These are phyloP conservation scores for Syritta pipiens DNA, from an alignment of 2,888 invertebrate species.

Conservation along the genomic window DNA sequence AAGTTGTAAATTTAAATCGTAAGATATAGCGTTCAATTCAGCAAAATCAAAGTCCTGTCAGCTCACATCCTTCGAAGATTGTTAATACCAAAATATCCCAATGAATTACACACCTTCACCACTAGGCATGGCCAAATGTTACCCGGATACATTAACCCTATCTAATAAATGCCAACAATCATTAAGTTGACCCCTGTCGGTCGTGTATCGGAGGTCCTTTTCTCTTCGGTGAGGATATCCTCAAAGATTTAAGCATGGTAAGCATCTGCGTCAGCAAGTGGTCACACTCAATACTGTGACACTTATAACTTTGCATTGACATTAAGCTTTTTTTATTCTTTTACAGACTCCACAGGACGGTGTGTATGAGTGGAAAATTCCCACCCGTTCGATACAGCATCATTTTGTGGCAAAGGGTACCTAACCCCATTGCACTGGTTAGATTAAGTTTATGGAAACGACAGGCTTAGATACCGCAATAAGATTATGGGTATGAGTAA, in stretches of 20 bases:
- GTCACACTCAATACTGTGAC: slow-evolving; percentile 62
- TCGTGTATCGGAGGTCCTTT: slow-evolving; percentile 24
- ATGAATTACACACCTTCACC: slow-evolving; percentile 51
- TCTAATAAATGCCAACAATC: slow-evolving; percentile 65
- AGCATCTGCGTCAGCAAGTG: slow-evolving; percentile 66
- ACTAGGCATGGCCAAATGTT: slow-evolving; percentile 53
- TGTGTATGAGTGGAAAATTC: slow-evolving; percentile 43
- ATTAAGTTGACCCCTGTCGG: slow-evolving; percentile 57
- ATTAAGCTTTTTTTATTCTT: slow-evolving; percentile 60
- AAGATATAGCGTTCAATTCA: no score
- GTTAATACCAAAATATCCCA: slow-evolving; percentile 28
- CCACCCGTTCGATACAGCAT: slow-evolving; percentile 62
- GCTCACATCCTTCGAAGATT: slow-evolving; percentile 12
- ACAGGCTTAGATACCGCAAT: slow-evolving; percentile 66
- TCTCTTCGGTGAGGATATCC: slow-evolving; percentile 14
- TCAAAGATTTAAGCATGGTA: slow-evolving; percentile 60
- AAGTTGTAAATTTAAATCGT: not conserved
- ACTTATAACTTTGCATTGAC: slow-evolving; percentile 67
- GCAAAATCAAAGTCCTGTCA: slow-evolving; percentile 22
- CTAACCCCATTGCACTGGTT: slow-evolving; percentile 67
- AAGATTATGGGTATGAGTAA: slow-evolving; percentile 61
- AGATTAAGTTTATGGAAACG: slow-evolving; percentile 66
- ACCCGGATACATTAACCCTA: slow-evolving; percentile 54
- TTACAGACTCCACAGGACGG: slow-evolving; percentile 21
- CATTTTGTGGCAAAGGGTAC: slow-evolving; percentile 65